A percentile compares a stretch with the other conserved stretches of the same genome.
phyloP scores from a whole-genome alignment of 2,888 invertebrate genomes.

The Drosophila lacicola region DNA sequence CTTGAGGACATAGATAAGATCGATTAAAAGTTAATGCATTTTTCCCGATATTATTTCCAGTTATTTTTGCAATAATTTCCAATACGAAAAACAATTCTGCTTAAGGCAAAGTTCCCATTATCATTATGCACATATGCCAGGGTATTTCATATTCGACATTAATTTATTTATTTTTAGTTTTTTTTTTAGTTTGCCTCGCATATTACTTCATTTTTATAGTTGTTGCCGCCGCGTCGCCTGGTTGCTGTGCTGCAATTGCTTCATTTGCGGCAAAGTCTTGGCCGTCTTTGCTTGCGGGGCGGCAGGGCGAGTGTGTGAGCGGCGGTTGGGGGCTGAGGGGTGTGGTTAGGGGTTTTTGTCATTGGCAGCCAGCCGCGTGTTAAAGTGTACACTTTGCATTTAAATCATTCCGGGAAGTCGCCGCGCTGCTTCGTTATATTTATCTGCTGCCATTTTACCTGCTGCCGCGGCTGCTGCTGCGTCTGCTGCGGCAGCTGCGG shows the following conservation, averaged over 20 bases:
- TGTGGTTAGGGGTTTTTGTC: conserved; percentile 28
- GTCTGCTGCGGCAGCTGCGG: conserved; percentile 2
- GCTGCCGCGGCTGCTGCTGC: not conserved
- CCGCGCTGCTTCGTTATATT: conserved; percentile 64
- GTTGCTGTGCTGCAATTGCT: conserved; percentile 72
- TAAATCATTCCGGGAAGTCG: conserved; percentile 76
- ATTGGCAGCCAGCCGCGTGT: conserved; percentile 65
- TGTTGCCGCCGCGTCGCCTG: conserved; percentile 45
- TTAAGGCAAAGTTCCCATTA: not conserved
- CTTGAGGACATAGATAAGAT: too few relatives aligned
- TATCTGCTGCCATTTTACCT: conserved; percentile 67
- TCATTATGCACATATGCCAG: not conserved
- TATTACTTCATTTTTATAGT: conserved; percentile 70
- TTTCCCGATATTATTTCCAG: too few relatives aligned
- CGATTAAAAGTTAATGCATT: too few relatives aligned
- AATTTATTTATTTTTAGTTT: not conserved
- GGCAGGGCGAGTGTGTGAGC: not conserved
- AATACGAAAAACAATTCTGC: too few relatives aligned
- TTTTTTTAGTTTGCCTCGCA: conserved; percentile 32
- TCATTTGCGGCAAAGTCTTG: conserved; percentile 76
- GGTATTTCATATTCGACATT: not conserved
- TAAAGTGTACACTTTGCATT: conserved; percentile 79
- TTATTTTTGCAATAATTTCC: too few relatives aligned
- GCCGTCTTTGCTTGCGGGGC: conserved; percentile 15
- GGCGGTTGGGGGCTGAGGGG: not conserved